Conservation (phyloP, 2,888 invertebrate genomes). For the Argyresthia goedartella region DNA sequence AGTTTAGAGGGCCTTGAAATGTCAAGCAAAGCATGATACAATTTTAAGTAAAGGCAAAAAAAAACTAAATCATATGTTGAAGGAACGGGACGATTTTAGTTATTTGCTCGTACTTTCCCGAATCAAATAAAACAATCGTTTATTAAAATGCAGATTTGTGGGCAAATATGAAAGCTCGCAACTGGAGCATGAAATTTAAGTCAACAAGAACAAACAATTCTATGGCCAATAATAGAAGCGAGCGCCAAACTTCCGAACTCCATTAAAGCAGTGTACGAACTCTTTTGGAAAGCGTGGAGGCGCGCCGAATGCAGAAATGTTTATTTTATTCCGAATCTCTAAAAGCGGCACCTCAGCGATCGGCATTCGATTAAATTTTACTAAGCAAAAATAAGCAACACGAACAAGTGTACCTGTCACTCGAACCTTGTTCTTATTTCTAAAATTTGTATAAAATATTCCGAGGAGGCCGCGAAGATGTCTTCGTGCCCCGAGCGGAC, state of each 20-base stretch:
- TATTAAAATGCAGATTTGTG: background rate
- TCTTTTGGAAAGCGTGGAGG: constrained; percentile 47
- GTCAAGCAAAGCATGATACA: background rate
- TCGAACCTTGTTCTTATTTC: constrained; percentile 62
- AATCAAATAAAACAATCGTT: background rate
- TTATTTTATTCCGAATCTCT: constrained; percentile 62
- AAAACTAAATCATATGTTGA: too few species aligned
- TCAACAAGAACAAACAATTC: constrained; percentile 57
- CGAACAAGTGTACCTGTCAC: constrained; percentile 68
- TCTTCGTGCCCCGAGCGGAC: constrained; percentile 7
- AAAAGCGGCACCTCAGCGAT: constrained; percentile 51
- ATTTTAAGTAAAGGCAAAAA: background rate
- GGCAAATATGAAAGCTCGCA: constrained; percentile 12
- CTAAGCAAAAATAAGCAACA: constrained; percentile 62
- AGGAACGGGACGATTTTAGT: too few species aligned
- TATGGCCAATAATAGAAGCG: constrained; percentile 53
- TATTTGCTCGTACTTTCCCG: too few species aligned
- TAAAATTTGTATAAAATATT: constrained; percentile 71
- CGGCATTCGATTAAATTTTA: constrained; percentile 55
- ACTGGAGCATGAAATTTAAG: constrained; percentile 56
- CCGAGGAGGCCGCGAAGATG: constrained; percentile 37
- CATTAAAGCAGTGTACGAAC: constrained; percentile 54
- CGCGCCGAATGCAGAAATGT: constrained; percentile 49
- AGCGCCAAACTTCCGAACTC: constrained; percentile 59
- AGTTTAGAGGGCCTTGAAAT: background rate